phyloP scores from a whole-genome alignment of 2,113 vertebrate species.

The Myiozetetes cayanensis region DNA sequence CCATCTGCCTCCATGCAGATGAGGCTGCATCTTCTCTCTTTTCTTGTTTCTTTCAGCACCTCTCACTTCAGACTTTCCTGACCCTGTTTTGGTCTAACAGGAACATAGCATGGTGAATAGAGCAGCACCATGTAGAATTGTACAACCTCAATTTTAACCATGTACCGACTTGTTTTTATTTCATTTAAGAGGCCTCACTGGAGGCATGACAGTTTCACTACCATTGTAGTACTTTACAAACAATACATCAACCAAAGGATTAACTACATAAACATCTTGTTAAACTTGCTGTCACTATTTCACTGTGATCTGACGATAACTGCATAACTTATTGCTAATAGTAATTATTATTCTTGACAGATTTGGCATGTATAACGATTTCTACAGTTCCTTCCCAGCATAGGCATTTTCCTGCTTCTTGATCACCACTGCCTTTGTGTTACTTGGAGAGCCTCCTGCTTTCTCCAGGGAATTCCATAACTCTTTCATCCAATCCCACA shows the following conservation, averaged over 20 bases:
- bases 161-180: neutral
- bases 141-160: neutral
- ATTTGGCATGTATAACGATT: neutral
- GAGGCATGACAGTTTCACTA: neutral
- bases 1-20: neutral
- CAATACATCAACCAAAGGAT: neutral
- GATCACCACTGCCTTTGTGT: neutral
- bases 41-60: neutral
- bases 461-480: neutral
- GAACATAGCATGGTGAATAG: rapidly evolving
- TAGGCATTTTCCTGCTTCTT: neutral
- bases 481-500: neutral
- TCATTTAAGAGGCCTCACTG: neutral
- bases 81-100: neutral
- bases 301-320: neutral
- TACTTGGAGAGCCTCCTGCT: neutral
- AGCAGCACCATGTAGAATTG: rapidly evolving
- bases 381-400: neutral
- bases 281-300: neutral
- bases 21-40: neutral
- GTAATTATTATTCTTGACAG: neutral
- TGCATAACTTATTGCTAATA: neutral
- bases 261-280: neutral
- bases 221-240: neutral
- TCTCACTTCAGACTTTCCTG: neutral